These are phyloP conservation scores for Mesaphorura yosii DNA, from an alignment of 1,140 invertebrate genomes.

Conservation along the genomic window DNA sequence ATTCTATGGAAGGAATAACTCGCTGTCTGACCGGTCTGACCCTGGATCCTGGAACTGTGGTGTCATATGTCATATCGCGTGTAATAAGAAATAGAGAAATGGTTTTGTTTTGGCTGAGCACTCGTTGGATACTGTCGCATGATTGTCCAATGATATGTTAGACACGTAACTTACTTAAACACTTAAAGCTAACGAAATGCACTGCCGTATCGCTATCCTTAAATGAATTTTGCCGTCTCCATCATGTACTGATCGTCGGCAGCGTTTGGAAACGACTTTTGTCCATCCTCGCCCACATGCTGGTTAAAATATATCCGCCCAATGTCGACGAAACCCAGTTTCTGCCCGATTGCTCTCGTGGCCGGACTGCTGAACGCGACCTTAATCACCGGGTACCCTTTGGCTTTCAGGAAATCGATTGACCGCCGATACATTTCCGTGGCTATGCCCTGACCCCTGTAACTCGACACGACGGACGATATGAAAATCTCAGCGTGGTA, in stretches of 20 bases:
- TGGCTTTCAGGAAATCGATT: slow-evolving; percentile 4
- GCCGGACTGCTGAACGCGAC: slow-evolving; percentile 4
- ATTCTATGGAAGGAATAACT: too few relatives aligned
- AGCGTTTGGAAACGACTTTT: not conserved
- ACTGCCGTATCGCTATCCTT: too few relatives aligned
- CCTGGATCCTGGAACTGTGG: too few relatives aligned
- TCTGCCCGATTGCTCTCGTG: not conserved
- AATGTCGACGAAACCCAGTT: not conserved
- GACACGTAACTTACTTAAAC: too few relatives aligned
- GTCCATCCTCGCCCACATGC: not conserved
- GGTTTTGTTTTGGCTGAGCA: too few relatives aligned
- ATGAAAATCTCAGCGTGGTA: not conserved
- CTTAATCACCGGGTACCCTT: slow-evolving; percentile 4
- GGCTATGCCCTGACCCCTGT: not conserved
- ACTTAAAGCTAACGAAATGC: too few relatives aligned
- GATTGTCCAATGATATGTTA: too few relatives aligned
- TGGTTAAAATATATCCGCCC: not conserved
- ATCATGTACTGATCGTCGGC: not conserved
- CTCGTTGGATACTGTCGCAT: too few relatives aligned
- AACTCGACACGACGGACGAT: not conserved
- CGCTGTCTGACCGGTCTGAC: too few relatives aligned
- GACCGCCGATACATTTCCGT: slow-evolving; percentile 9
- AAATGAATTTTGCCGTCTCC: not conserved
- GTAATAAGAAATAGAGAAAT: too few relatives aligned
- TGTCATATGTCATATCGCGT: too few relatives aligned